Evolutionary conservation across 2,888 invertebrate genomes (phyloP).

Genomic region (Dryococelus australis): DNA sequence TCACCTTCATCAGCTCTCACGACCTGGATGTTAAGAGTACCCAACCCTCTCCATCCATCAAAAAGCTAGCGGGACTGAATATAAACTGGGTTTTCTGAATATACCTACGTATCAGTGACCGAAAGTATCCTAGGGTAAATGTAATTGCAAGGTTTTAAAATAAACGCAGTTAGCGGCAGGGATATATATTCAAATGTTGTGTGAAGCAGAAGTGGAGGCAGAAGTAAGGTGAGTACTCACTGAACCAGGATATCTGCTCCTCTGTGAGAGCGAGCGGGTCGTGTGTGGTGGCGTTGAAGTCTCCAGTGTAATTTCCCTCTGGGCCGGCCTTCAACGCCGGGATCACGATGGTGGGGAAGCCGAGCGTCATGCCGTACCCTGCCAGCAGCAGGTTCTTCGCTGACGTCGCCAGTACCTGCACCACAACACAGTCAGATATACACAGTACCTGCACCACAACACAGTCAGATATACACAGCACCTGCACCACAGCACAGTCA

Average conservation of each 20-base stretch:
- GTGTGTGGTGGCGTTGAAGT: neutral
- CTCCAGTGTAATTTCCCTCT: slow-evolving; percentile 47
- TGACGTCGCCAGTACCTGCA: slow-evolving; percentile 69
- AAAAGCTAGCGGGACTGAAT: no score
- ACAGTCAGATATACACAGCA: slow-evolving; percentile 52
- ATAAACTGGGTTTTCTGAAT: no score
- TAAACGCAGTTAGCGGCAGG: no score
- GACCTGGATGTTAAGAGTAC: no score
- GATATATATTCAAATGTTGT: no score
- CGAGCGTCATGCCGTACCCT: slow-evolving; percentile 75
- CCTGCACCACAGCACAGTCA: slow-evolving; percentile 35
- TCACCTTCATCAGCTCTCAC: no score
- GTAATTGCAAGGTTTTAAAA: no score
- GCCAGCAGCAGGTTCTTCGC: slow-evolving; percentile 80
- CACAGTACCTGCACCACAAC: slow-evolving; percentile 35
- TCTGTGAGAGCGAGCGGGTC: slow-evolving; percentile 62
- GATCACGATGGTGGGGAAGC: slow-evolving; percentile 82
- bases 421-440: neutral
- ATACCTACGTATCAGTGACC: no score
- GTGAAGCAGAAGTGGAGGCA: no score
- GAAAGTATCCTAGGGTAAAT: no score
- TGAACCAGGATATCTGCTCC: slow-evolving; percentile 77
- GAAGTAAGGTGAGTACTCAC: slow-evolving; percentile 60
- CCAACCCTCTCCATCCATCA: no score
- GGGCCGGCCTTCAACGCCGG: slow-evolving; percentile 70